A percentile compares a stretch with the other conserved stretches of the same genome.
Evolutionary conservation across 2,113 vertebrate species (phyloP).

Genomic region (Motacilla tschutschensis): DNA sequence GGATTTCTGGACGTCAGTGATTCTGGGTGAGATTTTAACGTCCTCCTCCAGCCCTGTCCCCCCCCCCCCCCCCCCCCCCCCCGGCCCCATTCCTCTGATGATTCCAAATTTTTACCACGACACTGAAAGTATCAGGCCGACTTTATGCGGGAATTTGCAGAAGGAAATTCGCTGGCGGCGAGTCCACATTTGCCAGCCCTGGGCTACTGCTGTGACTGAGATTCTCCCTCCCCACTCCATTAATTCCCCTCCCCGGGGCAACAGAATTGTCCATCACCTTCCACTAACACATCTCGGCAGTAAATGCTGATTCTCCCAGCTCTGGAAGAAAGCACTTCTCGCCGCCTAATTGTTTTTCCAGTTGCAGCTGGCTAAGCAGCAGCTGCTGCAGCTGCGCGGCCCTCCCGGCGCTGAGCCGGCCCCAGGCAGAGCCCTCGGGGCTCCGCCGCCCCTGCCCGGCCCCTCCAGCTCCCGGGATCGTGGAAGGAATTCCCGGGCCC

Average conservation of each 20-base stretch:
- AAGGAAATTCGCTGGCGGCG: not conserved
- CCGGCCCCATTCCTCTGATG: rapidly evolving
- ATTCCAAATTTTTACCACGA: not conserved
- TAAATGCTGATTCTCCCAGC: not conserved
- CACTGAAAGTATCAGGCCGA: not conserved
- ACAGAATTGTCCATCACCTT: not conserved
- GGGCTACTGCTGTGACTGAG: not conserved
- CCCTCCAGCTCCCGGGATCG: not conserved
- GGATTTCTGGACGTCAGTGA: not conserved
- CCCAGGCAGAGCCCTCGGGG: not conserved
- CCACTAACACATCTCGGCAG: conserved; percentile 1
- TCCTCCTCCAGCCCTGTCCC: not conserved
- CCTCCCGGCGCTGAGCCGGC: not conserved
- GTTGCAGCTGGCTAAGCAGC: not conserved
- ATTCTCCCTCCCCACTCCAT: not conserved
- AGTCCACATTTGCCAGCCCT: not conserved
- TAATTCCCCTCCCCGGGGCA: not conserved
- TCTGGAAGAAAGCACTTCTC: conserved; percentile 25
- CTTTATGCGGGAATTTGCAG: not conserved
- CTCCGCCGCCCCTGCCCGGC: not conserved
- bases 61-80: rapidly evolving
- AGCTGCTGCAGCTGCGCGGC: not conserved
- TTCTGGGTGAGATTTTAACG: not conserved
- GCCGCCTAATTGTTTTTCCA: not conserved
- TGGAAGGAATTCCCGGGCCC: not conserved